phyloP scores from a whole-genome alignment of 2,888 invertebrate species.

The Phrixothrix hirtus region DNA sequence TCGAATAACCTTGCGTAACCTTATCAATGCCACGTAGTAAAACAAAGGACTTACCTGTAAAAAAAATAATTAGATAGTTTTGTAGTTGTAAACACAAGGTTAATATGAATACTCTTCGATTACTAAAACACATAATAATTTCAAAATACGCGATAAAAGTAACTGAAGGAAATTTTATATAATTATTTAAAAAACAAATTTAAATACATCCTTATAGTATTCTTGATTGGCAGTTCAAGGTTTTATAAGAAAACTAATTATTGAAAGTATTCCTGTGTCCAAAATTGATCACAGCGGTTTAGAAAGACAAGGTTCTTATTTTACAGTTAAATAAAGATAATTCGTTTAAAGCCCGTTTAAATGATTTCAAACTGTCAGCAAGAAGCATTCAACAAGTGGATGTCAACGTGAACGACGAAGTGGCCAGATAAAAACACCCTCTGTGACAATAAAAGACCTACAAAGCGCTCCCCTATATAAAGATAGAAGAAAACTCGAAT shows the following conservation, averaged over 20 bases:
- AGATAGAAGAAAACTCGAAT: conserved; percentile 6
- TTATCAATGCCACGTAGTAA: conserved; percentile 37
- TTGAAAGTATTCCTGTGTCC: conserved; percentile 15
- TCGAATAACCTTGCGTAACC: conserved; percentile 33
- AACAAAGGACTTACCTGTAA: conserved; percentile 42
- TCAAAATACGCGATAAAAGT: conserved; percentile 9
- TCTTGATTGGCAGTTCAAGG: conserved; percentile 28
- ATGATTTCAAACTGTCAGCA: no score
- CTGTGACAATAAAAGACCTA: conserved; percentile 53
- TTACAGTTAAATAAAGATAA: no score
- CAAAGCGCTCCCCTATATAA: conserved; percentile 20
- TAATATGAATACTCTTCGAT: conserved; percentile 17
- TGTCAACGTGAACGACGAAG: conserved; percentile 56
- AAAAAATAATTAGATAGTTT: conserved; percentile 39
- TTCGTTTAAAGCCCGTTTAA: no score
- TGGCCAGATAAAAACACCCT: conserved; percentile 57
- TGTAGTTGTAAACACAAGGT: conserved; percentile 24
- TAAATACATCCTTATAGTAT: conserved; percentile 21
- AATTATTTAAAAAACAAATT: conserved; percentile 20
- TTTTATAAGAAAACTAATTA: conserved; percentile 21
- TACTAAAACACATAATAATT: conserved; percentile 7
- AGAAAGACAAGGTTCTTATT: conserved; percentile 13
- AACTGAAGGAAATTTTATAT: conserved; percentile 14
- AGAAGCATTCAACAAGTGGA: conserved; percentile 41
- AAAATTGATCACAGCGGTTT: conserved; percentile 20